Evolutionary conservation across 2,113 vertebrate genomes (phyloP), one percentile per base, ranked within the genome.

Genomic region (Tichodroma muraria): DNA sequence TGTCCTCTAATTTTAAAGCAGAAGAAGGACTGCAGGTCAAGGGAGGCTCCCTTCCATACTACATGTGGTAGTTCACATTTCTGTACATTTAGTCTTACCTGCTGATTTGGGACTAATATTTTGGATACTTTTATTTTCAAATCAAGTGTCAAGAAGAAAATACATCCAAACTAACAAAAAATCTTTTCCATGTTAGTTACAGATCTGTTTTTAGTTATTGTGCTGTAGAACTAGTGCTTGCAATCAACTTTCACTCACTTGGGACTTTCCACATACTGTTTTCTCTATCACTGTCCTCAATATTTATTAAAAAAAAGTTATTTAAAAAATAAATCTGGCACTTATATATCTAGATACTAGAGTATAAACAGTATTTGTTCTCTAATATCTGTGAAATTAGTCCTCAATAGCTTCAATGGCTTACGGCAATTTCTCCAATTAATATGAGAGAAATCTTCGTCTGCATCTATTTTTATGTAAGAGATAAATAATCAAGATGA

Each of bases 11-110:
- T 45, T 72, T 76, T 63, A 90, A 77, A 83, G 54, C 17, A 44
- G 20, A 15, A 60, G 1, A 6, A 3, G 8, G 0, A 0, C 20
- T 28, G 52, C 38, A 20, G 2, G 1, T 11, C 19, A 60, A 37
- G 9, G 13, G 8, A 76, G 13, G 11, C 5, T 83, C 7, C 11
- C 23, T 81, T 61, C 25, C 47, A 44, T 35, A 33, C 13, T 35
- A 9, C 6, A 6, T 18, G 10, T 35, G 12, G 7, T 31, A 60
- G 16, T 44, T 76, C 28, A 60, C 15, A 13, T 63, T 81, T 50
- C 22, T 63, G 8, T 11, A 6, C 31, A 42, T 9, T 60, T 14
- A 37, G 6, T 40, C 24, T 69, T 85, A 70, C 18, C 24, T 80
- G 17, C 28, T 22, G 16, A 13, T 8, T 59, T 56, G 44, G 33